Percentiles rank a stretch among this genome's conserved stretches.
Conservation (phyloP, 2,888 invertebrate genomes). For the Microplitis deprimator region DNA sequence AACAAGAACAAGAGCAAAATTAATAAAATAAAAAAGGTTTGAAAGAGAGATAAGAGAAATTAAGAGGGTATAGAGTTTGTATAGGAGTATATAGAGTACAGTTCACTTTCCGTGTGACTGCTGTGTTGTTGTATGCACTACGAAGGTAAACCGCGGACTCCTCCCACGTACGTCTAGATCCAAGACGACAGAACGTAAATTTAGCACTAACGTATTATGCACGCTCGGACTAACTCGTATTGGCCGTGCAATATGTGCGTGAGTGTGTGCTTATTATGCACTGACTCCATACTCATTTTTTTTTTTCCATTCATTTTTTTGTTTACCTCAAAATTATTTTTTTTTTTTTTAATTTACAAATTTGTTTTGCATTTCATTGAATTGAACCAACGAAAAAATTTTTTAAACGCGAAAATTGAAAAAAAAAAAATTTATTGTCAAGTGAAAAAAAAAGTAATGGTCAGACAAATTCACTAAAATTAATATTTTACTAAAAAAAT, state of each 20-base stretch:
- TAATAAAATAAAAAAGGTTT: slow-evolving; percentile 2
- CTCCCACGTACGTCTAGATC: slow-evolving; percentile 52
- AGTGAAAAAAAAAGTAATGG: background rate
- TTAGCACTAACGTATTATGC: slow-evolving; percentile 70
- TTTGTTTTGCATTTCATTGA: background rate
- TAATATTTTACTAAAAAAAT: too few species aligned
- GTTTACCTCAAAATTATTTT: background rate
- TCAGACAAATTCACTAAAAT: background rate
- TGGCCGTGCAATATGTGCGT: slow-evolving; percentile 55
- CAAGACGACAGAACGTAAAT: slow-evolving; percentile 66
- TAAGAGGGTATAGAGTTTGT: slow-evolving; percentile 12
- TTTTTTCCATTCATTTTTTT: background rate
- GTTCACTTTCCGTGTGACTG: background rate
- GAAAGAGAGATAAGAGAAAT: slow-evolving; percentile 46
- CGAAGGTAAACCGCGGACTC: slow-evolving; percentile 51
- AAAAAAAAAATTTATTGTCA: background rate
- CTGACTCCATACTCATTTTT: background rate
- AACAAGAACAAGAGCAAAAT: background rate
- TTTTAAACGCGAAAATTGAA: background rate
- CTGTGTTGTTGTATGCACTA: background rate
- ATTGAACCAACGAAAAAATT: background rate
- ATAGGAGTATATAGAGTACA: too few species aligned
- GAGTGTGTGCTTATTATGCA: background rate
- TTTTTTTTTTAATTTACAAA: background rate
- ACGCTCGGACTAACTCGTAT: slow-evolving; percentile 68